Evolutionary conservation across 2,113 vertebrate species (phyloP).

Genomic region (Calonectris borealis): DNA sequence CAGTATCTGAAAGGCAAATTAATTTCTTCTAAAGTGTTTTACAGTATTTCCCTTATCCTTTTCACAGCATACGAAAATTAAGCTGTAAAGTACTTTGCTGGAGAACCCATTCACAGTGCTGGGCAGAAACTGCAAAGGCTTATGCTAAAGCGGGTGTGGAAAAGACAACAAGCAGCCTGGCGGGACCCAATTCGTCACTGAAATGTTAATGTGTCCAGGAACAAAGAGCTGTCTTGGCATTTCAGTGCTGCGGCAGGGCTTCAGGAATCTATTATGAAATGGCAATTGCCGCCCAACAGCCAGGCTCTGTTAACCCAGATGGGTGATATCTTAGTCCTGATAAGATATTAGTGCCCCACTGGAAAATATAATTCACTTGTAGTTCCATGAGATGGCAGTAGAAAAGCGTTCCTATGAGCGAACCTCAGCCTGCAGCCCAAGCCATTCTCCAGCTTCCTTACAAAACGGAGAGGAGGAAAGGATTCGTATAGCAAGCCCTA

Average conservation of each 20-base stretch:
- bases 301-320: background rate
- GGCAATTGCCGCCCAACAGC: background rate
- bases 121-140: background rate
- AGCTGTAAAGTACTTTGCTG: conserved; percentile 33
- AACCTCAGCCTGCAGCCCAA: background rate
- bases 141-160: background rate
- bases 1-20: conserved; percentile 45
- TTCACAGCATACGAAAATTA: background rate
- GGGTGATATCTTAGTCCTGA: background rate
- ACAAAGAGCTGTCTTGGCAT: background rate
- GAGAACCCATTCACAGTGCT: background rate
- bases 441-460: background rate
- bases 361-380: background rate
- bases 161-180: background rate
- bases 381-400: conserved; percentile 71
- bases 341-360: background rate
- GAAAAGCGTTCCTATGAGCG: background rate
- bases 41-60: background rate
- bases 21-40: conserved; percentile 26
- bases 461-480: background rate
- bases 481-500: background rate
- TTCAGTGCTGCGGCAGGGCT: background rate
- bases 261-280: background rate
- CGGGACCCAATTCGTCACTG: background rate
- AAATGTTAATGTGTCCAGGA: background rate